A percentile compares a stretch with the other conserved stretches of the same genome.
phyloP scores from a whole-genome alignment of 2,797 vertebrate genomes.

The Chelon labrosus region DNA sequence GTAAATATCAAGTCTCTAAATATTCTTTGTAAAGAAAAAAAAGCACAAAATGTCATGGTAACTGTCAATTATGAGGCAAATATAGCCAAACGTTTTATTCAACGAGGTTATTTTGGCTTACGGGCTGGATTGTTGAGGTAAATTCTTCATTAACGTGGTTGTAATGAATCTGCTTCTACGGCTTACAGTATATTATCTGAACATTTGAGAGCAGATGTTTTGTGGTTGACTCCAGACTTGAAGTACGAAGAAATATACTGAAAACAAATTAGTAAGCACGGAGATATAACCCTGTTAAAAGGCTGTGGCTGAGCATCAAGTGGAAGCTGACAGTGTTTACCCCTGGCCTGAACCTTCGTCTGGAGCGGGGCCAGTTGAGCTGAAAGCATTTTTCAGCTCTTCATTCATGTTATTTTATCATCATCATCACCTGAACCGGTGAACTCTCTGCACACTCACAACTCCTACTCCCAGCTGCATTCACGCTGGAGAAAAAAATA shows the following conservation, averaged over 20 bases:
- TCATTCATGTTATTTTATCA: constrained; percentile 32
- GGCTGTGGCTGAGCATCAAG: background rate
- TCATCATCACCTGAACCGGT: constrained; percentile 33
- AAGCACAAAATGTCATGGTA: constrained; percentile 30
- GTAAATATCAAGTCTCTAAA: constrained; percentile 52
- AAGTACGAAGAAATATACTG: background rate
- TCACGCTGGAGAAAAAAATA: constrained; percentile 8
- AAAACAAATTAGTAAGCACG: too few species aligned
- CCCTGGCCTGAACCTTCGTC: background rate
- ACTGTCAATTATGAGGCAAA: constrained; percentile 36
- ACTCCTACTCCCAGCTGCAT: constrained; percentile 16
- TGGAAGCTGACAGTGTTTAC: constrained; percentile 6
- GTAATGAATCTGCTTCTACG: constrained; percentile 1
- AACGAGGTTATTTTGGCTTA: constrained; percentile 16
- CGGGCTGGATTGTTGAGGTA: background rate
- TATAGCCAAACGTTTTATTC: constrained; percentile 26
- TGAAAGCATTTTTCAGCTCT: constrained; percentile 21
- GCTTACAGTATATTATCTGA: background rate
- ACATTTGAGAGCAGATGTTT: constrained; percentile 7
- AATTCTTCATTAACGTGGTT: constrained; percentile 16
- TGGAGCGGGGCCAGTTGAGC: constrained; percentile 8
- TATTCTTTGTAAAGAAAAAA: constrained; percentile 38
- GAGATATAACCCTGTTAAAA: constrained; percentile 2
- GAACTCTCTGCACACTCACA: constrained; percentile 17
- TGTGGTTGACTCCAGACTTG: background rate